phyloP scores from a whole-genome alignment of 2,797 vertebrate genomes.

The Pangasius larnaudii region DNA sequence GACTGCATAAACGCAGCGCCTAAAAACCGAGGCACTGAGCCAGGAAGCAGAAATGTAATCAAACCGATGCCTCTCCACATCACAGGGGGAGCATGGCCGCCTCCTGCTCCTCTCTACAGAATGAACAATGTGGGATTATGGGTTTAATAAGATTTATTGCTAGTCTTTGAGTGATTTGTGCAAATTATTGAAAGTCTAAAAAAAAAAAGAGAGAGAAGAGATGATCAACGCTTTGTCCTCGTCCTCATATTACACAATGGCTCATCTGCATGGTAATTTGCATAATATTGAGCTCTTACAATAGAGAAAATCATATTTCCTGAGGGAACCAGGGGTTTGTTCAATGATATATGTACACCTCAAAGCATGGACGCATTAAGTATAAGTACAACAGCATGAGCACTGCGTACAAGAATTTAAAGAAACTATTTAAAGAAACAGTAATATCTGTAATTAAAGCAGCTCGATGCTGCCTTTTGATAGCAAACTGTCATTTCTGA shows the following conservation, averaged over 20 bases:
- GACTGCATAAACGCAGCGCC: conserved; percentile 16
- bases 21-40: conserved; percentile 21
- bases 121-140: conserved; percentile 55
- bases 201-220: conserved; percentile 62
- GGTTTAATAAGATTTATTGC: conserved; percentile 74
- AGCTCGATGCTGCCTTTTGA: conserved; percentile 14
- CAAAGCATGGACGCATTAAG: conserved; percentile 8
- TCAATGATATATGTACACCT: conserved; percentile 22
- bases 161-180: conserved; percentile 67
- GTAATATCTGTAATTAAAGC: conserved; percentile 46
- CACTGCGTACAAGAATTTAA: not conserved
- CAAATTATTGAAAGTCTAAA: conserved; percentile 61
- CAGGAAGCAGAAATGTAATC: conserved; percentile 36
- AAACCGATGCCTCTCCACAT: conserved; percentile 34
- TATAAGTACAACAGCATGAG: conserved; percentile 4
- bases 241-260: conserved; percentile 60
- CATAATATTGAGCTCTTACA: conserved; percentile 71
- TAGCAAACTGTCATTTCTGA: not conserved
- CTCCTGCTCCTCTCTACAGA: conserved; percentile 28
- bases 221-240: conserved; percentile 70
- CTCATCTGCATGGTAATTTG: conserved; percentile 72
- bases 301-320: conserved; percentile 58
- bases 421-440: conserved; percentile 30
- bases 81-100: conserved; percentile 15
- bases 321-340: conserved; percentile 38